Base-by-base conservation (phyloP, 2,113 vertebrate genomes). In the Progne subis region DNA sequence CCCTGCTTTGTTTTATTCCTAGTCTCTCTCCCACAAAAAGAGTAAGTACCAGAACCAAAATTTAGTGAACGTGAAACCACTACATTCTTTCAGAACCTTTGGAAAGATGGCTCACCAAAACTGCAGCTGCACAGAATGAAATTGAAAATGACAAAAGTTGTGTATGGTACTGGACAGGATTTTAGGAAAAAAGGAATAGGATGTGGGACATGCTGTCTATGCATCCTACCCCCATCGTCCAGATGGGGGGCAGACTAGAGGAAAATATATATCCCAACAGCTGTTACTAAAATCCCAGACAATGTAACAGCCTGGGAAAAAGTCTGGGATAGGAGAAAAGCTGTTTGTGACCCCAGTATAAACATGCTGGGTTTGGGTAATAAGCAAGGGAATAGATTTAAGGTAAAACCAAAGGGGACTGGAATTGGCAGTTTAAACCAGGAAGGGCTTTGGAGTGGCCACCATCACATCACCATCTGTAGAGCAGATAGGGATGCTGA, bases 201-300 rank as follows among this genome's bases (percentile, higher is more conserved):
- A 55, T 1, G 0, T 41, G 24, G 19, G 39, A 41, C 2, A 2
- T 69, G 31, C 12, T 65, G 24, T 47, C 55, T 83, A 10, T n/a
- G 60, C 24, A 61, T 37, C 16, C 14, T 61, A 28, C 31, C 63
- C 52, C n/a, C n/a, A 44, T 32, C 43, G 8, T 20, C 46, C 1
- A 6, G 55, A n/a, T 53, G 11, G 2, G 18, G 10, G 7, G n/a
- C 24, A 80, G 37, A 56, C 14, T 49, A 74, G 46, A 65, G 47
- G 31, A 61, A 91, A 84, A 86, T 52, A 44, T 5, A 23, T 57
- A 41, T n/a, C 26, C 15, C 26, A 47, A n/a, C 9, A 69, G 11
- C 46, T 91, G 9, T 83, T 86, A 78, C n/a, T 84, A 89, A 94
- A 93, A 89, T 39, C 28, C 8, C n/a, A 53, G 50, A 15, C 18